Evolutionary conservation across 2,113 vertebrate species (phyloP).

Genomic region (Hippocampus zosterae): DNA sequence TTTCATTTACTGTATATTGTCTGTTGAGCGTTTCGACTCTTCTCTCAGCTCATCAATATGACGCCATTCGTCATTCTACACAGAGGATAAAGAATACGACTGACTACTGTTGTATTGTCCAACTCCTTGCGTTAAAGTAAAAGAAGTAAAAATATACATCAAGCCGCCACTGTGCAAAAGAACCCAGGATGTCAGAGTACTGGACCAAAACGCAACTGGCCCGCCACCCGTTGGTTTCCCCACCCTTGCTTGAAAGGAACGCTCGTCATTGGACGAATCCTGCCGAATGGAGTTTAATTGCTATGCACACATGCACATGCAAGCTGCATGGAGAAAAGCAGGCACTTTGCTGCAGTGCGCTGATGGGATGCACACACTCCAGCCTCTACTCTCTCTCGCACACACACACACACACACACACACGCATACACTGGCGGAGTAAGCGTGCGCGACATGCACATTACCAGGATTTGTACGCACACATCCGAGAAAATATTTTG

Average conservation of each 20-base stretch:
- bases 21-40: too few relatives aligned
- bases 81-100: too few relatives aligned
- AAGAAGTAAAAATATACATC: background rate
- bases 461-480: background rate
- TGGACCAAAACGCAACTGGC: background rate
- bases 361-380: slow-evolving; percentile 3
- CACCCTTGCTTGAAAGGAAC: background rate
- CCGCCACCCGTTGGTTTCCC: background rate
- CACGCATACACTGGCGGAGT: background rate
- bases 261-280: background rate
- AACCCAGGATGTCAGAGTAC: background rate
- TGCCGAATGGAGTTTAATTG: slow-evolving; percentile 10
- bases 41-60: too few relatives aligned
- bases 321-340: slow-evolving; percentile 37
- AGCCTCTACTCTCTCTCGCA: background rate
- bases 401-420: background rate
- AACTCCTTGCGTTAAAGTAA: too few relatives aligned
- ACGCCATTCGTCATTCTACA: too few relatives aligned
- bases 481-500: background rate
- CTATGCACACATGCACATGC: slow-evolving; percentile 34
- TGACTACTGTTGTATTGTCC: too few relatives aligned
- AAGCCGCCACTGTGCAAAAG: background rate
- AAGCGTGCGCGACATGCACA: background rate
- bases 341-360: slow-evolving; percentile 14
- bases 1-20: too few relatives aligned